Evolutionary conservation across 2,888 invertebrate genomes (phyloP).

Genomic region (Lasioglossum zephyrum): DNA sequence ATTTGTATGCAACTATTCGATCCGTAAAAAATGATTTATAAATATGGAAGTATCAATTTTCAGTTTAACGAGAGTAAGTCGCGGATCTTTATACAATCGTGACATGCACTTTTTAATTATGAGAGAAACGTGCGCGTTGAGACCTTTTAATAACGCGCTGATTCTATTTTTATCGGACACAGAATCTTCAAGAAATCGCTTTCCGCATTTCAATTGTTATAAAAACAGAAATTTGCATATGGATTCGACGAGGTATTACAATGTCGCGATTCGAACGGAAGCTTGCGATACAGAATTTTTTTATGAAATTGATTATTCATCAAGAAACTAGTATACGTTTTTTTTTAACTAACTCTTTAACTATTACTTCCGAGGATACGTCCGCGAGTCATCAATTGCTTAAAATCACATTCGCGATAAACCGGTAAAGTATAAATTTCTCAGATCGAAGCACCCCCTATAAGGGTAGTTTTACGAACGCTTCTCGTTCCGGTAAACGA

Average conservation of each 20-base stretch:
- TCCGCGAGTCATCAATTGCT: no score
- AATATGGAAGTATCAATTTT: slow-evolving; percentile 2
- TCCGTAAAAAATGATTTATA: neutral
- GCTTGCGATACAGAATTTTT: neutral
- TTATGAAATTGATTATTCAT: neutral
- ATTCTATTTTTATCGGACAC: neutral
- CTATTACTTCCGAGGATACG: no score
- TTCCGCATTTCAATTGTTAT: neutral
- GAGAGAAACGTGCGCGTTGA: neutral
- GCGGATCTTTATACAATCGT: neutral
- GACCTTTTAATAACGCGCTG: neutral
- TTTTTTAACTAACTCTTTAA: no score
- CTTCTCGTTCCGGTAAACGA: neutral
- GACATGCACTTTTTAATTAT: neutral
- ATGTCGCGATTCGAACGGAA: neutral
- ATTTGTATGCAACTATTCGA: neutral
- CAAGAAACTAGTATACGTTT: no score
- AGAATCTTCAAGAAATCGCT: neutral
- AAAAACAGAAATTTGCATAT: neutral
- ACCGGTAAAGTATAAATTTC: no score
- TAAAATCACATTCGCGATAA: no score
- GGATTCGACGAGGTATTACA: neutral
- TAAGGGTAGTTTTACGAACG: no score
- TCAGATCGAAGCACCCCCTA: no score
- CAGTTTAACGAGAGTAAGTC: neutral